A percentile compares a stretch with the other conserved stretches of the same genome.
Conservation (phyloP, 2,113 vertebrate species). For the Campylorhamphus procurvoides region DNA sequence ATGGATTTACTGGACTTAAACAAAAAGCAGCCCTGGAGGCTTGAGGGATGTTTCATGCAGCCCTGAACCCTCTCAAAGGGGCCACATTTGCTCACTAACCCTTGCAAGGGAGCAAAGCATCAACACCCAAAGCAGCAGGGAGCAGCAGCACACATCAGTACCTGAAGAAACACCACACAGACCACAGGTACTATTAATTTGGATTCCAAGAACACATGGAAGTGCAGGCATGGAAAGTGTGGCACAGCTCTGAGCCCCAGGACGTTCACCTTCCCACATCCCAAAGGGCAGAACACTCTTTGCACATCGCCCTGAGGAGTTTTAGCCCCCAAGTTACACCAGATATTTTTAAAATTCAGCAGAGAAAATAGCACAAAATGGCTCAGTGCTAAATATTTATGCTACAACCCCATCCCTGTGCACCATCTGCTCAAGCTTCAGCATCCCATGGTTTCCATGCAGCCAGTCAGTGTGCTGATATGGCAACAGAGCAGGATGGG, state of each 20-base stretch:
- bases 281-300: neutral
- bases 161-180: neutral
- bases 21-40: neutral
- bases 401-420: neutral
- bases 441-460: neutral
- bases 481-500: neutral
- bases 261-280: neutral
- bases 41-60: neutral
- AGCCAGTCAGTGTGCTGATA: neutral
- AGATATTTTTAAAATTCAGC: constrained; percentile 8
- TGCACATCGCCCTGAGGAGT: neutral
- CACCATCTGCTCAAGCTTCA: constrained; percentile 46
- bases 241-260: neutral
- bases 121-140: neutral
- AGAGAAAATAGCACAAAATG: constrained; percentile 1
- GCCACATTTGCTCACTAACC: neutral
- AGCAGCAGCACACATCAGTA: neutral
- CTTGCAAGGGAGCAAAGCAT: neutral
- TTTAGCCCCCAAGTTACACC: neutral
- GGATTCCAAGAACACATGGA: accelerated
- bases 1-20: neutral
- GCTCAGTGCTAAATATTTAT: constrained; percentile 53
- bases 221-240: accelerated
- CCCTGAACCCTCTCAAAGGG: neutral
- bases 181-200: neutral